Conservation (phyloP, 1,140 invertebrate genomes). For the Drosophila sp. region DNA sequence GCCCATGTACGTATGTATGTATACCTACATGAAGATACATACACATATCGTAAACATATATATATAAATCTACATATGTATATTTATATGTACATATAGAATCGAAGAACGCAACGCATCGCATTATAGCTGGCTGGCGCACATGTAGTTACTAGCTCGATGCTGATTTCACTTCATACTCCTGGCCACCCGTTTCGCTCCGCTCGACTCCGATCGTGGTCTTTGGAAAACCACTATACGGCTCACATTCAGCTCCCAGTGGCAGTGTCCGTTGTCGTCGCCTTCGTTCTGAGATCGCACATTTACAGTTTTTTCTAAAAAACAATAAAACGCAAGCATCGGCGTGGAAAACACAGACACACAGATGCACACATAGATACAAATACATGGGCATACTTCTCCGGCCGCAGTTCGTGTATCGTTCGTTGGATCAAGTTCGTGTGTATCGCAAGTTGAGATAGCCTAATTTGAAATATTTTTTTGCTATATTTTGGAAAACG, state of each 20-base stretch:
- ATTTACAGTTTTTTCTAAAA: conserved; percentile 81
- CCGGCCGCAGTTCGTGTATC: conserved; percentile 34
- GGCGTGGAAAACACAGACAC: conserved; percentile 69
- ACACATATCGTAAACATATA: conserved; percentile 3
- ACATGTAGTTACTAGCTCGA: conserved; percentile 45
- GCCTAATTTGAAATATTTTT: conserved; percentile 31
- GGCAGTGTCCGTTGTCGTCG: conserved; percentile 12
- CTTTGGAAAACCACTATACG: conserved; percentile 75
- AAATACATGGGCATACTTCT: conserved; percentile 19
- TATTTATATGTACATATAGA: conserved; percentile 26
- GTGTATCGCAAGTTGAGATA: conserved; percentile 73
- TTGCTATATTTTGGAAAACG: conserved; percentile 79
- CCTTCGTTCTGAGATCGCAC: conserved; percentile 54
- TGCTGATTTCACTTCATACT: conserved; percentile 21
- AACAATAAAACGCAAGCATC: conserved; percentile 75
- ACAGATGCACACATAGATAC: conserved; percentile 38
- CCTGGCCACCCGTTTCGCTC: conserved; percentile 13
- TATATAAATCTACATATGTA: conserved; percentile 20
- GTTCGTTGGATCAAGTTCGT: conserved; percentile 38
- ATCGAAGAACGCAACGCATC: conserved; percentile 66
- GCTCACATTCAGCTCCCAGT: conserved; percentile 52
- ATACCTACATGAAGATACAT: neutral
- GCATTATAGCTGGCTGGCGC: conserved; percentile 65
- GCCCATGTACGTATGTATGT: conserved; percentile 2
- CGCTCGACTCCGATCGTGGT: conserved; percentile 35